A percentile compares a stretch with the other conserved stretches of the same genome.
These are phyloP conservation scores for Melieria crassipennis DNA, from an alignment of 2,888 invertebrate species.

Conservation along the genomic window DNA sequence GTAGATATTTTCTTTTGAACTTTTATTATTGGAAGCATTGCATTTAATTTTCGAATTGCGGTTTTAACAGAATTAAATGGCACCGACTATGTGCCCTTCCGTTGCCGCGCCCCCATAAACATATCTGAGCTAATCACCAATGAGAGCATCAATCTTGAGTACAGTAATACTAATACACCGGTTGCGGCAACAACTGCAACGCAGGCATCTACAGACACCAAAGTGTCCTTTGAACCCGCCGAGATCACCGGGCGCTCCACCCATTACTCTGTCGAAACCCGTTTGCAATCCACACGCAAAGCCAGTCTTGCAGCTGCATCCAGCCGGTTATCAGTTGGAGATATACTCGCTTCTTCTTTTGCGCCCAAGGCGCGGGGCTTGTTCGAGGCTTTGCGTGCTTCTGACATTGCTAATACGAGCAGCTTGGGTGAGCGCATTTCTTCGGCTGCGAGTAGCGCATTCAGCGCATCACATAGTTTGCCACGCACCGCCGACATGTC, in stretches of 20 bases:
- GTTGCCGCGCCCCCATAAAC: conserved; percentile 51
- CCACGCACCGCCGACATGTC: conserved; percentile 62
- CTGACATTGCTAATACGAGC: conserved; percentile 13
- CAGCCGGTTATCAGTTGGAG: conserved; percentile 53
- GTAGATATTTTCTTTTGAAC: background rate
- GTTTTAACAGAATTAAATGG: conserved; percentile 37
- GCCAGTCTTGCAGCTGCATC: conserved; percentile 17
- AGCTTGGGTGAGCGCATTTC: conserved; percentile 10
- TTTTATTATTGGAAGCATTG: background rate
- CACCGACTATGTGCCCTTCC: conserved; percentile 48
- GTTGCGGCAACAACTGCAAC: too few relatives aligned
- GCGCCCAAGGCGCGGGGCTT: conserved; percentile 58
- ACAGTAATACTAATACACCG: conserved; percentile 32
- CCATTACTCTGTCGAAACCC: conserved; percentile 42
- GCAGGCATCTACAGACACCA: conserved; percentile 42
- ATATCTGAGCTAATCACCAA: conserved; percentile 61
- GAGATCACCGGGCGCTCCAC: conserved; percentile 65
- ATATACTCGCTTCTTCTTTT: conserved; percentile 62
- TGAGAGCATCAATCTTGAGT: conserved; percentile 61
- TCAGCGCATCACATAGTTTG: conserved; percentile 49
- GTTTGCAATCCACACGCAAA: conserved; percentile 20
- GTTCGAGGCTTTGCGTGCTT: conserved; percentile 45
- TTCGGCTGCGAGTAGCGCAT: conserved; percentile 31
- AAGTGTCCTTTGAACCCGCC: conserved; percentile 61
- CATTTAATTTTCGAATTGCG: background rate